These are phyloP conservation scores for Chaetogeoica ovagalla DNA, from an alignment of 2,888 invertebrate species.

Conservation along the genomic window DNA sequence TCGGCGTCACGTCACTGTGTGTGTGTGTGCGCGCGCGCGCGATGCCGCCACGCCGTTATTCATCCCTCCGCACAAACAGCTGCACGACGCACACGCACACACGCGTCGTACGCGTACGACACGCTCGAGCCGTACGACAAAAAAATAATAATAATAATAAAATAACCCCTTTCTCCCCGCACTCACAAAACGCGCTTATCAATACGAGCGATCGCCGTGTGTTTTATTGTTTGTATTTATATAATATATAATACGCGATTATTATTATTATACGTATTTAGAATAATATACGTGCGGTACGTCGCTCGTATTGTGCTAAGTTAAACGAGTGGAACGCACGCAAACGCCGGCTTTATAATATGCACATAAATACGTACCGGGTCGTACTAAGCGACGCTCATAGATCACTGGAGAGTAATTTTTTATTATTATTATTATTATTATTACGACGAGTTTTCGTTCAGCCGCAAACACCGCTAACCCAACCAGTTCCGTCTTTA, in stretches of 20 bases:
- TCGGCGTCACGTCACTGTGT: background rate
- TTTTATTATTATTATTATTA: too few relatives aligned
- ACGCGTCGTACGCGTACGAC: background rate
- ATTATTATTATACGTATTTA: background rate
- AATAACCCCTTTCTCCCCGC: background rate
- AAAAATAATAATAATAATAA: background rate
- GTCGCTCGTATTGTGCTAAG: background rate
- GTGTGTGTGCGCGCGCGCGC: too few relatives aligned
- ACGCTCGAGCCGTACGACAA: background rate
- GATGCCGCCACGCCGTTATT: constrained; percentile 7
- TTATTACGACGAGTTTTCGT: too few relatives aligned
- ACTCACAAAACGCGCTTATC: constrained; percentile 3
- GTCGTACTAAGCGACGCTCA: too few relatives aligned
- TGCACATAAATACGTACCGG: too few relatives aligned
- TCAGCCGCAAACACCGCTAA: background rate
- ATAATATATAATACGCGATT: background rate
- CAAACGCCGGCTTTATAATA: background rate
- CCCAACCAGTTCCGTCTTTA: too few relatives aligned
- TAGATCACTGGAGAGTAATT: too few relatives aligned
- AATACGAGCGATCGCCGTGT: constrained; percentile 9
- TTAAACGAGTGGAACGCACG: constrained; percentile 30
- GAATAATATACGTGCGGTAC: background rate
- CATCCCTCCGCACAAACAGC: constrained; percentile 9
- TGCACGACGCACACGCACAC: background rate
- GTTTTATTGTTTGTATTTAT: constrained; percentile 1